Evolutionary conservation across 2,797 vertebrate genomes (phyloP).

Genomic region (Apodemus agrarius): DNA sequence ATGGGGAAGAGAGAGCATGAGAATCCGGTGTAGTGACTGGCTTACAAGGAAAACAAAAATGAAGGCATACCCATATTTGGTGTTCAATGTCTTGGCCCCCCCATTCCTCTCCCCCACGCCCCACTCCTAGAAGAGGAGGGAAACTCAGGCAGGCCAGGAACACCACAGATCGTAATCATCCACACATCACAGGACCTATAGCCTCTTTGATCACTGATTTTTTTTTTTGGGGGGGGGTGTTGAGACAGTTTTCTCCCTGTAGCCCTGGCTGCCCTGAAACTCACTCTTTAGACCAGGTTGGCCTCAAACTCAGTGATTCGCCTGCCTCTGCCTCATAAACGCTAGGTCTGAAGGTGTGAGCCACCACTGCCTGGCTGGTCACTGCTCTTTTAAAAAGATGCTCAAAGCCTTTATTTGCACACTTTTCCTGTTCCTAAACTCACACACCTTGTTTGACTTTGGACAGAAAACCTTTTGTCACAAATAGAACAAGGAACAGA

Average conservation of each 20-base stretch:
- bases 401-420: background rate
- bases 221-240: background rate
- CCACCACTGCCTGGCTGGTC: background rate
- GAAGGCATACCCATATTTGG: background rate
- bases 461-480: background rate
- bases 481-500: background rate
- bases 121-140: background rate
- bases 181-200: background rate
- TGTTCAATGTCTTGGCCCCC: accelerated
- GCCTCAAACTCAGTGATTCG: background rate
- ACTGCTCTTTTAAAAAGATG: constrained; percentile 24
- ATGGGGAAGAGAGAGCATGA: background rate
- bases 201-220: background rate
- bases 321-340: background rate
- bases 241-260: background rate
- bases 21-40: background rate
- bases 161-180: background rate
- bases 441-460: background rate
- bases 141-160: background rate
- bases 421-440: constrained; percentile 19
- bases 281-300: background rate
- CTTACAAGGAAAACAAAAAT: background rate
- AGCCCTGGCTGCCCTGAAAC: background rate
- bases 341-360: background rate
- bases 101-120: too few species aligned